Conservation (phyloP, 2,888 invertebrate genomes). For the Hydrotaea cyrtoneurina region DNA sequence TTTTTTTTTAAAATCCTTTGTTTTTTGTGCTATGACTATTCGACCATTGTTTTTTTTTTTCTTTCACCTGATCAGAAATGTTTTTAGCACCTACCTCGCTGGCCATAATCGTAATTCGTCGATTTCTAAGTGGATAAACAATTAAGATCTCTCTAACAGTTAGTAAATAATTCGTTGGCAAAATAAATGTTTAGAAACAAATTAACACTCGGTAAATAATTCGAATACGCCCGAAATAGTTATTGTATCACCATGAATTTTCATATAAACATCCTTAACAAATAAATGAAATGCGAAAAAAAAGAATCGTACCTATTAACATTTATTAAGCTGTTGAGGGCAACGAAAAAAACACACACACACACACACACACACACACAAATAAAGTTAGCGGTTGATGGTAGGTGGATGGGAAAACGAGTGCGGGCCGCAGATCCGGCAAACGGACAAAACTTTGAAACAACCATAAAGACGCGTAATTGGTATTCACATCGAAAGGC, state of each 20-base stretch:
- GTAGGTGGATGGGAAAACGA: background rate
- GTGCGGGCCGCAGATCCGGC: background rate
- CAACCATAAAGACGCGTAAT: slow-evolving; percentile 27
- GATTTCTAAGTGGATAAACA: background rate
- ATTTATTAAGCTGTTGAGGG: background rate
- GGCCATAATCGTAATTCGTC: too few relatives aligned
- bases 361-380: background rate
- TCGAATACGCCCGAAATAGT: background rate
- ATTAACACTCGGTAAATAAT: background rate
- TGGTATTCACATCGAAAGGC: slow-evolving; percentile 33
- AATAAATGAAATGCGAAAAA: too few relatives aligned
- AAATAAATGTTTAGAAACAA: background rate
- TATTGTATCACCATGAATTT: too few relatives aligned
- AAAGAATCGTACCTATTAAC: background rate
- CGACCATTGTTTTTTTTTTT: too few relatives aligned
- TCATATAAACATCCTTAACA: too few relatives aligned
- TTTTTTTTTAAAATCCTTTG: too few relatives aligned
- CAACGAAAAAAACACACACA: background rate
- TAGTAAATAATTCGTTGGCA: too few relatives aligned
- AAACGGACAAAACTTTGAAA: background rate
- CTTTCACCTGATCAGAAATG: too few relatives aligned
- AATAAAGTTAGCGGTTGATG: too few relatives aligned
- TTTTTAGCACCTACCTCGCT: too few relatives aligned
- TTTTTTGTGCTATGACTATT: too few relatives aligned
- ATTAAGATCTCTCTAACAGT: background rate